A percentile compares a stretch with the other conserved stretches of the same genome.
Evolutionary conservation across 1,140 invertebrate species (phyloP).

Genomic region (Drosophila ironensis): DNA sequence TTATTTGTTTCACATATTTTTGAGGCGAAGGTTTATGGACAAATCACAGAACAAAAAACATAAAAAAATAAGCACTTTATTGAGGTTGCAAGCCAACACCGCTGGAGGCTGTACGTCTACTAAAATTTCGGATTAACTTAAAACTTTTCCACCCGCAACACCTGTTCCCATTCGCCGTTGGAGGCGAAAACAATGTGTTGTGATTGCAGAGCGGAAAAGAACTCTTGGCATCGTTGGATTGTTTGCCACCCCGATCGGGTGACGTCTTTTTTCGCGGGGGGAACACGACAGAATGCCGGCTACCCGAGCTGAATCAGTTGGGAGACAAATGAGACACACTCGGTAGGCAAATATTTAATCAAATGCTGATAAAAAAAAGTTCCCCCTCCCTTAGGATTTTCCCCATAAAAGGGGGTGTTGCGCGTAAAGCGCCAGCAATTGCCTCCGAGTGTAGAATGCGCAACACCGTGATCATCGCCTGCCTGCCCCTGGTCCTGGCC

Average conservation of each 20-base stretch:
- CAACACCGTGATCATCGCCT: slow-evolving; percentile 14
- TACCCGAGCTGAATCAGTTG: background rate
- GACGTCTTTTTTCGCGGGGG: slow-evolving; percentile 5
- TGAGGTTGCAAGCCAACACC: too few species aligned
- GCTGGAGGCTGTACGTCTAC: too few species aligned
- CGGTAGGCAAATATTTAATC: slow-evolving; percentile 60
- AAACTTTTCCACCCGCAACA: too few species aligned
- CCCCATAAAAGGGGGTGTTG: slow-evolving; percentile 39
- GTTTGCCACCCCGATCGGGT: slow-evolving; percentile 12
- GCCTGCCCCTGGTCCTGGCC: slow-evolving; percentile 8
- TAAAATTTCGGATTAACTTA: too few species aligned
- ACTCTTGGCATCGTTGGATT: background rate
- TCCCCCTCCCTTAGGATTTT: background rate
- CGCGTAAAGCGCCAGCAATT: slow-evolving; percentile 20
- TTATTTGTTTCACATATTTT: too few species aligned
- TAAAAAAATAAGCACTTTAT: too few species aligned
- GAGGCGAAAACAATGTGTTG: slow-evolving; percentile 15
- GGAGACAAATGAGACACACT: slow-evolving; percentile 26
- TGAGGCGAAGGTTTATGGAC: too few species aligned
- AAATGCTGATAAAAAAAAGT: slow-evolving; percentile 51
- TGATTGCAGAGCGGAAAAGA: background rate
- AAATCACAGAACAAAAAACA: too few species aligned
- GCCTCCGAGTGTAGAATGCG: slow-evolving; percentile 32
- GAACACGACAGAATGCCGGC: too few species aligned
- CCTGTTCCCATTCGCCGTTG: background rate